phyloP scores from a whole-genome alignment of 1,140 invertebrate species.

The Littorina saxatilis region DNA sequence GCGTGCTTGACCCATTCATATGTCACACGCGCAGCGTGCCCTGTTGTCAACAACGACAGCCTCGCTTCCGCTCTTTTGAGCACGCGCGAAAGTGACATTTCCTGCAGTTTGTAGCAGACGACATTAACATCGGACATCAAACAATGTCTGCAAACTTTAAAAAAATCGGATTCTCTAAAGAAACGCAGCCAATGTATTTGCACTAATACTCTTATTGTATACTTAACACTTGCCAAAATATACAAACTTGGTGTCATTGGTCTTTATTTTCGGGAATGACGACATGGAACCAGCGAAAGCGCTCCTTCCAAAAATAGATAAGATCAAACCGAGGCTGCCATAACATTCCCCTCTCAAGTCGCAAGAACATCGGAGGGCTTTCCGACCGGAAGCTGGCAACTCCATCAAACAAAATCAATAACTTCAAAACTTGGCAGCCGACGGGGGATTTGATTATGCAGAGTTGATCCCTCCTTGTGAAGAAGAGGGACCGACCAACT shows the following conservation, averaged over 20 bases:
- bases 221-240: too few species aligned
- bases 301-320: constrained; percentile 44
- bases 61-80: constrained; percentile 37
- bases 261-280: constrained; percentile 29
- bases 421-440: constrained; percentile 33
- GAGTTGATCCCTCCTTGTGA: constrained; percentile 46
- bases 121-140: neutral
- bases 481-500: constrained; percentile 42
- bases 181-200: too few species aligned
- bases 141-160: neutral
- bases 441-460: constrained; percentile 44
- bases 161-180: too few species aligned
- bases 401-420: constrained; percentile 50
- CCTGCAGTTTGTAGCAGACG: constrained; percentile 21
- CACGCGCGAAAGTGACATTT: constrained; percentile 38
- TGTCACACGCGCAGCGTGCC: constrained; percentile 33
- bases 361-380: constrained; percentile 43
- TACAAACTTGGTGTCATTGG: too few species aligned
- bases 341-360: constrained; percentile 35
- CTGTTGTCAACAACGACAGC: constrained; percentile 45
- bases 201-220: too few species aligned
- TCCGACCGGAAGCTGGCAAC: constrained; percentile 54
- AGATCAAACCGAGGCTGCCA: constrained; percentile 39
- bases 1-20: constrained; percentile 12
- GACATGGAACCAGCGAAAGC: constrained; percentile 7